Percentiles rank a stretch among this genome's conserved stretches.
These are phyloP conservation scores for Melanostoma mellinum DNA, from an alignment of 2,888 invertebrate species.

Conservation along the genomic window DNA sequence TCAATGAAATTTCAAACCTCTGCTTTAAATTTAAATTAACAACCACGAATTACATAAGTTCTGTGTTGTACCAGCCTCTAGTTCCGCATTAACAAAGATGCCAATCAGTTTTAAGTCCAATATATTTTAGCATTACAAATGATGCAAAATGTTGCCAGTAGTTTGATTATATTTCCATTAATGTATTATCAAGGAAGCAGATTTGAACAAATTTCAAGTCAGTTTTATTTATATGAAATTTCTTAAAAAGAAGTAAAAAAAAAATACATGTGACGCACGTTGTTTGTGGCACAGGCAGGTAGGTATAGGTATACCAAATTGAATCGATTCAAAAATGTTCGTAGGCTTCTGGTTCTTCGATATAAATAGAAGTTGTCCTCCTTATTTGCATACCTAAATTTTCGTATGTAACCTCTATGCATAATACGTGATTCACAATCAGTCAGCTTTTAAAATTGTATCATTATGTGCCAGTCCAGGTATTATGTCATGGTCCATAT, in stretches of 20 bases:
- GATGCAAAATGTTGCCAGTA: constrained; percentile 10
- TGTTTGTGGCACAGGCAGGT: no score
- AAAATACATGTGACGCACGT: no score
- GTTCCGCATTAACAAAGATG: constrained; percentile 26
- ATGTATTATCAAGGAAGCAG: constrained; percentile 13
- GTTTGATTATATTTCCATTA: constrained; percentile 51
- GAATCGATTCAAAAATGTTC: no score
- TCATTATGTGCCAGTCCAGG: constrained; percentile 16
- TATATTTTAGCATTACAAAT: constrained; percentile 11
- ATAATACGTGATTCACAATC: constrained; percentile 7
- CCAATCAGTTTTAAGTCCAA: constrained; percentile 14
- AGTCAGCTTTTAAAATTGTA: neutral
- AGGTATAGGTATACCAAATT: no score
- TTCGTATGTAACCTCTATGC: neutral
- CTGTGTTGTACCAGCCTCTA: neutral
- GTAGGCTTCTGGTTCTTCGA: no score
- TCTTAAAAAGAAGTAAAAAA: no score
- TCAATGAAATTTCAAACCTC: no score
- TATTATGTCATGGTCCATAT: constrained; percentile 41
- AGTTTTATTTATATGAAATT: no score
- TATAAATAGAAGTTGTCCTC: neutral
- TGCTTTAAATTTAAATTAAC: neutral
- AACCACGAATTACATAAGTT: constrained; percentile 36
- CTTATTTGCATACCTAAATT: constrained; percentile 27
- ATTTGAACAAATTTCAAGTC: neutral